Evolutionary conservation across 2,113 vertebrate genomes (phyloP).

Genomic region (Gasterosteus nipponicus): DNA sequence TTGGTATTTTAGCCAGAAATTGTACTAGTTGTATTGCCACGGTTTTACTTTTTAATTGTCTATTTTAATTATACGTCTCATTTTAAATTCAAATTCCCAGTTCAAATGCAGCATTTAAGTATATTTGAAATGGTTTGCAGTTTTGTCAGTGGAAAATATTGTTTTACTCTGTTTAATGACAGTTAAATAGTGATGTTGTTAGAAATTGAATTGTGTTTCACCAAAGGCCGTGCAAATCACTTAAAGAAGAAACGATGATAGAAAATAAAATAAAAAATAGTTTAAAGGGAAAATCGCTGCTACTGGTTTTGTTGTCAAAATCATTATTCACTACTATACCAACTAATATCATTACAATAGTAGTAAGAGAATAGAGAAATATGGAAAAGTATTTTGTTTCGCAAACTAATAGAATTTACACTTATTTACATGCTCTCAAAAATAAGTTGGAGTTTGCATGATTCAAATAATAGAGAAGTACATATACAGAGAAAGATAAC

Average conservation of each 20-base stretch:
- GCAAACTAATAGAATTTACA: background rate
- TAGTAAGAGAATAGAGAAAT: background rate
- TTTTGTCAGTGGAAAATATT: constrained; percentile 48
- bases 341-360: background rate
- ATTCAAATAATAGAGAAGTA: constrained; percentile 4
- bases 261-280: constrained; percentile 17
- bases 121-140: constrained; percentile 45
- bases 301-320: constrained; percentile 6
- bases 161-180: constrained; percentile 52
- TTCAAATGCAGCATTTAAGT: constrained; percentile 51
- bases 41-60: constrained; percentile 48
- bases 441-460: constrained; percentile 18
- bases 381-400: background rate
- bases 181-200: constrained; percentile 32
- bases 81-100: constrained; percentile 55
- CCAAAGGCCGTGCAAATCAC: background rate
- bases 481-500: background rate
- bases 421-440: constrained; percentile 19
- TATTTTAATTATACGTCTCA: constrained; percentile 53
- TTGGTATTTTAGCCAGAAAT: constrained; percentile 46
- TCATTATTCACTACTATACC: background rate
- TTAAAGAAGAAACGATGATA: constrained; percentile 9
- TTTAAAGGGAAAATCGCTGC: constrained; percentile 18
- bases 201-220: constrained; percentile 7
- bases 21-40: constrained; percentile 24